Base-by-base conservation (phyloP, 2,888 invertebrate species). In the Diaprepes abbreviatus region DNA sequence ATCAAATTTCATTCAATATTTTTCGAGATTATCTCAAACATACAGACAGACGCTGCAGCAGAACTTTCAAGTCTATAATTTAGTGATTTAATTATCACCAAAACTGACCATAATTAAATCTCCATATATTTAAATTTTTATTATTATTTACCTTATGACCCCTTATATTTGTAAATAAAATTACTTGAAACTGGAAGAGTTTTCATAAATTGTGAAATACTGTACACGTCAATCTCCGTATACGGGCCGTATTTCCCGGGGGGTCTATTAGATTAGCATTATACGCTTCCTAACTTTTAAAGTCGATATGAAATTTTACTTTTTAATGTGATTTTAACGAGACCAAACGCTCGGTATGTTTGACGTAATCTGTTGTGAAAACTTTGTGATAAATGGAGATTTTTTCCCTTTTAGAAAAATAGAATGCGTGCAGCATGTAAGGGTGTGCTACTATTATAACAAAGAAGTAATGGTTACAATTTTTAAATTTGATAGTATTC, bases 311-410 rank as follows among this genome's bases (percentile, higher is more conserved):
- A 79, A 81, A 81, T 77, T 79, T 79, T 80, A 79, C 79, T 78
- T 80, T 81, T 82, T 83, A 82, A 83, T 83, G 82, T 80, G 81
- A 82, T 81, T 83, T 83, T 83, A 83, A 83, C 82, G 82, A 82
- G 76, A 59, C 54, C 45, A 36, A 70, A 38, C 65, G 59, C 65
- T 55, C 60, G 54, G 65, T 70, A 70, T 60, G 70, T 70, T 60
- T 65, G 65, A 70, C 65, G 65, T 70, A 70, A 70, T 70, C 70
- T 66, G 59, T 65, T 65, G 45, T 14, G 70, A 65, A 70, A 66
- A 65, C 43, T 66, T 70, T 45, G 19, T 70, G 65, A 70, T 65
- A 38, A 70, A 70, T 70, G 48, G 40, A 43, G 43, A 43, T 58
- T 58, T 58, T 43, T 58, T 28, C 24, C 21, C 19, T 12, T 19